Evolutionary conservation across 2,888 invertebrate genomes (phyloP).

Genomic region (Heliconius sara): DNA sequence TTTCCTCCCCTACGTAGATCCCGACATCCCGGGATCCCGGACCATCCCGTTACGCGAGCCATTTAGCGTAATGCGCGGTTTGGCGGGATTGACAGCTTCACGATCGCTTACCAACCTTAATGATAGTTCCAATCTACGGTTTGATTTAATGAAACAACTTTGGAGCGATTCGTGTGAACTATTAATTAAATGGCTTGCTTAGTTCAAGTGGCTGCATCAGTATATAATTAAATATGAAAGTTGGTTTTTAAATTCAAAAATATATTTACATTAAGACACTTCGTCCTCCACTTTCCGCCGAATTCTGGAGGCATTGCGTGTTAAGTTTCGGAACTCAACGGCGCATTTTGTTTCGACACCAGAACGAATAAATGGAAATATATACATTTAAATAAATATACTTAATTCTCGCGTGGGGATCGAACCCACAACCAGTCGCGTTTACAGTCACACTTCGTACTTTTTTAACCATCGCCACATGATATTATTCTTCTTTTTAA

Average conservation of each 20-base stretch:
- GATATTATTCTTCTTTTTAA: no score
- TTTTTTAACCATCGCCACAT: neutral
- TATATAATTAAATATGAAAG: neutral
- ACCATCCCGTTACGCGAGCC: slow-evolving; percentile 75
- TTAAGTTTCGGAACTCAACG: no score
- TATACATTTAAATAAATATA: no score
- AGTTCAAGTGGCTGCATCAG: neutral
- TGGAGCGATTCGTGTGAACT: slow-evolving; percentile 43
- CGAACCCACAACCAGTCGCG: no score
- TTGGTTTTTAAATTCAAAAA: neutral
- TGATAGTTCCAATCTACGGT: slow-evolving; percentile 64
- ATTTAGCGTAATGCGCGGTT: slow-evolving; percentile 82
- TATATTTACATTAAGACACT: no score
- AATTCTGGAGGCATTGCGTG: no score
- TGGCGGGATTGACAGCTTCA: slow-evolving; percentile 75
- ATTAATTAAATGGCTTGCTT: slow-evolving; percentile 43
- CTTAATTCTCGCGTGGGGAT: no score
- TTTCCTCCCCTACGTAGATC: slow-evolving; percentile 66
- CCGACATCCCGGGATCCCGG: slow-evolving; percentile 49
- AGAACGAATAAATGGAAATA: no score
- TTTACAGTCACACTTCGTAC: no score
- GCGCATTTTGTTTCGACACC: no score
- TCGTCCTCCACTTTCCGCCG: no score
- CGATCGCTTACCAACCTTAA: slow-evolving; percentile 61
- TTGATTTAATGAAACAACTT: slow-evolving; percentile 63